phyloP scores from a whole-genome alignment of 2,113 vertebrate genomes.

The Chionomys nivalis region DNA sequence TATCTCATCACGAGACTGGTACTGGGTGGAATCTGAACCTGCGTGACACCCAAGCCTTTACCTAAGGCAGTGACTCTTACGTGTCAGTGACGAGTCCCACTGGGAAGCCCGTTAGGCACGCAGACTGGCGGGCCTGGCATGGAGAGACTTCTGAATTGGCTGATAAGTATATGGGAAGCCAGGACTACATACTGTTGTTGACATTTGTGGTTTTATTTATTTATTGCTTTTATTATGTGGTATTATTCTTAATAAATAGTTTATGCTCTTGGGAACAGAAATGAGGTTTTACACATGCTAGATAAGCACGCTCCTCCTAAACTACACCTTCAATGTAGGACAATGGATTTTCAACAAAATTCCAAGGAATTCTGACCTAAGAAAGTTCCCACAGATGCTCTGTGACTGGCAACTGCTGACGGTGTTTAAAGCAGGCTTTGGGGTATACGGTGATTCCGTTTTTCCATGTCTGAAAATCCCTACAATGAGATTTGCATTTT shows the following conservation, averaged over 20 bases:
- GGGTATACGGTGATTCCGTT: background rate
- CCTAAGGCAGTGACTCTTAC: background rate
- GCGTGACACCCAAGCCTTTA: fast-evolving
- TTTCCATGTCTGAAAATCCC: background rate
- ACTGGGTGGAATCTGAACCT: background rate
- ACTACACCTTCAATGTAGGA: background rate
- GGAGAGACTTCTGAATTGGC: background rate
- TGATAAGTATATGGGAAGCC: background rate
- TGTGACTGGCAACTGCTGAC: background rate
- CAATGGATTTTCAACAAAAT: background rate
- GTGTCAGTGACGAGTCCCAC: background rate
- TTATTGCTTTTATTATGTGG: background rate
- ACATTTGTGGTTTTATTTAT: background rate
- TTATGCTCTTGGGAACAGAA: background rate
- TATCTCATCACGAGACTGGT: background rate
- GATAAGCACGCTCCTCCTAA: background rate
- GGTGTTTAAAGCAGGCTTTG: background rate
- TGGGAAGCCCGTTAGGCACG: background rate
- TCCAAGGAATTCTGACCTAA: background rate
- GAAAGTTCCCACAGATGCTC: background rate
- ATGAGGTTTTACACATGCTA: too few relatives aligned
- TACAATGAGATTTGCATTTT: background rate
- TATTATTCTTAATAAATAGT: background rate
- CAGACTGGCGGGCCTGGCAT: background rate
- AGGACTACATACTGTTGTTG: background rate